phyloP scores from a whole-genome alignment of 2,113 vertebrate genomes.

The Bostrychus sinensis region DNA sequence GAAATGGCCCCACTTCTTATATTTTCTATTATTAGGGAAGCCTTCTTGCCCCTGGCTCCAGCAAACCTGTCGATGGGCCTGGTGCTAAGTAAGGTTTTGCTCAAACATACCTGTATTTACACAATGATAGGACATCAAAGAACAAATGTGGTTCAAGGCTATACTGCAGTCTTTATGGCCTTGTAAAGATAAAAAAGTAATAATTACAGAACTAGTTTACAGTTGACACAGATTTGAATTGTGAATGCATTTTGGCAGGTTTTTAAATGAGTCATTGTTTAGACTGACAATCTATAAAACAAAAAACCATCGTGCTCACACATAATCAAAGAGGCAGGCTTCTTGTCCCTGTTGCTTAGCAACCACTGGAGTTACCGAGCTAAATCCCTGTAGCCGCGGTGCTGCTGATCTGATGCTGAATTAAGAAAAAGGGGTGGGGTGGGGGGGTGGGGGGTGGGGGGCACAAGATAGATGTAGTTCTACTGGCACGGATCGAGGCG shows the following conservation, averaged over 20 bases:
- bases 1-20: too few relatives aligned
- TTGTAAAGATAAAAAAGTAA: slow-evolving; percentile 18
- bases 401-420: slow-evolving; percentile 74
- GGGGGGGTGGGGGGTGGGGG: slow-evolving; percentile 58
- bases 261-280: slow-evolving; percentile 69
- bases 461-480: slow-evolving; percentile 59
- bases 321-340: slow-evolving; percentile 76
- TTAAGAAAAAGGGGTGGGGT: too few relatives aligned
- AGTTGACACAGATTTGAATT: slow-evolving; percentile 44
- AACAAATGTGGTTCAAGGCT: not conserved
- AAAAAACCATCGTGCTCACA: slow-evolving; percentile 57
- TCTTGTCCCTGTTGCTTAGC: slow-evolving; percentile 83
- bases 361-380: slow-evolving; percentile 76
- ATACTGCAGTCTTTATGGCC: slow-evolving; percentile 9
- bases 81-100: not conserved
- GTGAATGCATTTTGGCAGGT: slow-evolving; percentile 16
- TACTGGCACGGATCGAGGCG: slow-evolving; percentile 31
- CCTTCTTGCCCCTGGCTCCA: too few relatives aligned
- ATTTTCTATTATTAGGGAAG: too few relatives aligned
- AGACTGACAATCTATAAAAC: slow-evolving; percentile 67
- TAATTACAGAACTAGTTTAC: slow-evolving; percentile 15
- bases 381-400: slow-evolving; percentile 65
- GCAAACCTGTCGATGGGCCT: too few relatives aligned
- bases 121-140: not conserved
- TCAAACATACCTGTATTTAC: slow-evolving; percentile 4